Evolutionary conservation across 2,113 vertebrate genomes (phyloP), one percentile per base, ranked within the genome.

Genomic region (Stigmatopora nigra): DNA sequence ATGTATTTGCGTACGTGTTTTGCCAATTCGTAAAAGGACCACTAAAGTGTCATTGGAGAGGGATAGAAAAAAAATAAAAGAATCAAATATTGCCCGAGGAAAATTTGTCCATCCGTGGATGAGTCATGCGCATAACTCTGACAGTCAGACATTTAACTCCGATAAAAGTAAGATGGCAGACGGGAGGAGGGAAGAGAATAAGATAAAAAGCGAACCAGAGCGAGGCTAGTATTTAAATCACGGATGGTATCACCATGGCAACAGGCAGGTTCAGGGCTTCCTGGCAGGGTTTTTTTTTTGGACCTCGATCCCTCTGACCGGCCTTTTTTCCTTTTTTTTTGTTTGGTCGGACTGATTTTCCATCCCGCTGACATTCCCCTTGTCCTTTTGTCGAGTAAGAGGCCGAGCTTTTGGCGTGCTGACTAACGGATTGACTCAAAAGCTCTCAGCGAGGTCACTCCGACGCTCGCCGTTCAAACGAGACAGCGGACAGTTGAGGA

Each of bases 201-300:
- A 69, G 69, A 82, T 75, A 68, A 85, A 71, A 31, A 65, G 59
- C 67, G 70, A 79, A 61, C 51, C 47, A 46, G 64, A 67, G 64
- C 70, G 72, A 67, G 75, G 61, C 77, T 80, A 61, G 70, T 83
- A 83, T 83, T 86, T 81, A 84, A 84, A 82, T 82, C 77, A 67
- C 12, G 7, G 58, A 70, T 78, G 73, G 65, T 61, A 82, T 88
- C 69, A 66, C 82, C 85, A 87, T 87, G 75, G 87, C 78, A 84
- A 88, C 84, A 80, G 76, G 79, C 87, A 83, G 85, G 85, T 86
- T 84, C 68, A 70, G 69, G 67, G 67, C 71, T 68, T 67, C 72
- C 78, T 71, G 65, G 56, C 70, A 75, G 63, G 65, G 58, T 31
- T 31, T 31, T 31, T 31, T 87, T 80, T 88, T 81, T 72, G 78